Conservation (phyloP, 2,888 invertebrate genomes). For the Stenurella melanura region DNA sequence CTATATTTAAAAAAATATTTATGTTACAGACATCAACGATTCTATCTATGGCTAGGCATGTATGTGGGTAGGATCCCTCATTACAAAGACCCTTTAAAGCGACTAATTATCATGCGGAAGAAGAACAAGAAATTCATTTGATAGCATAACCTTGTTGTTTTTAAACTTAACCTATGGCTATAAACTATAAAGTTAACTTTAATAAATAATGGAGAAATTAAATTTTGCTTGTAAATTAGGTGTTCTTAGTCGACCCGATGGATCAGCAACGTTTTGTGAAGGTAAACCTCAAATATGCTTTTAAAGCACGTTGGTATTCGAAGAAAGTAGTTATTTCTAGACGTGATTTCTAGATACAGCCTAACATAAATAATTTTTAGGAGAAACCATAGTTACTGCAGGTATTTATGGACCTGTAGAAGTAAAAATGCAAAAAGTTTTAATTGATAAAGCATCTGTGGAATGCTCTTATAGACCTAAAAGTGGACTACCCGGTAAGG, state of each 20-base stretch:
- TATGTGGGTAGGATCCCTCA: too few relatives aligned
- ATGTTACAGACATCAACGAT: too few relatives aligned
- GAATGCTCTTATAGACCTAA: constrained; percentile 87
- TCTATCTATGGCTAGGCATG: too few relatives aligned
- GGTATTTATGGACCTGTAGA: constrained; percentile 91
- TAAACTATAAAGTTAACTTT: not conserved
- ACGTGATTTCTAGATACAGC: not conserved
- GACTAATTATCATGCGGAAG: too few relatives aligned
- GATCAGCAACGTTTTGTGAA: constrained; percentile 86
- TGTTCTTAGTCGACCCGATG: constrained; percentile 84
- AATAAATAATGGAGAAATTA: constrained; percentile 43
- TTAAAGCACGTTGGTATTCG: too few relatives aligned
- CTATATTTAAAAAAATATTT: too few relatives aligned
- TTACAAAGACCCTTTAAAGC: too few relatives aligned
- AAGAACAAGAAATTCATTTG: too few relatives aligned
- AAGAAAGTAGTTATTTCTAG: too few relatives aligned
- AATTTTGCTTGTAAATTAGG: constrained; percentile 76
- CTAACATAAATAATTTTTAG: constrained; percentile 73
- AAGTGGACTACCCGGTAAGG: constrained; percentile 80
- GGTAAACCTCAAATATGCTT: constrained; percentile 75
- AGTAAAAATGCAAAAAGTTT: constrained; percentile 83
- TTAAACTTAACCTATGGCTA: not conserved
- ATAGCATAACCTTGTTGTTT: too few relatives aligned
- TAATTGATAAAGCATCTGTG: constrained; percentile 85
- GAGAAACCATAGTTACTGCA: constrained; percentile 84